Conservation (phyloP, 2,113 vertebrate genomes). For the Gnathonemus echidnorhynchus region DNA sequence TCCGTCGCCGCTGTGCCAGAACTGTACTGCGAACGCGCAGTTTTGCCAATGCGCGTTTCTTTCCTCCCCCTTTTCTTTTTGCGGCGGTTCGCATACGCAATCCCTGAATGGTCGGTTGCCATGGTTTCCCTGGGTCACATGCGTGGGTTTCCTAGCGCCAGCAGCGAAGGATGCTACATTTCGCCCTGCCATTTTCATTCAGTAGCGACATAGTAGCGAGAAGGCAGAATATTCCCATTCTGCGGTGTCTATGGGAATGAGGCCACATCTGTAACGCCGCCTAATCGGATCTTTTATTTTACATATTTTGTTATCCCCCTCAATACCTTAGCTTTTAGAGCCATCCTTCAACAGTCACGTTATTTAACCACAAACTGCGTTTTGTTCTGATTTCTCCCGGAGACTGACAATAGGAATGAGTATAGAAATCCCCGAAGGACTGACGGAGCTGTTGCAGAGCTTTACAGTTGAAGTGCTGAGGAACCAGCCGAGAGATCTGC, state of each 20-base stretch:
- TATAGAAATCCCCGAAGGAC: slow-evolving; percentile 94
- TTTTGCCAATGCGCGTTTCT: background rate
- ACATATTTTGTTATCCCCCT: background rate
- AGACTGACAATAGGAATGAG: slow-evolving; percentile 80
- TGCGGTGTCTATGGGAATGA: slow-evolving; percentile 23
- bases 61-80: background rate
- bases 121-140: slow-evolving; percentile 87
- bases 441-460: slow-evolving; percentile 97
- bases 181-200: slow-evolving; percentile 62
- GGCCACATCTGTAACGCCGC: slow-evolving; percentile 13
- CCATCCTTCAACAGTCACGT: background rate
- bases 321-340: background rate
- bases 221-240: slow-evolving; percentile 14
- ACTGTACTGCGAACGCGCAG: background rate
- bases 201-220: slow-evolving; percentile 30
- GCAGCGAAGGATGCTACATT: slow-evolving; percentile 62
- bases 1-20: background rate
- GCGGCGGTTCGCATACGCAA: slow-evolving; percentile 51
- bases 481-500: slow-evolving; percentile 84
- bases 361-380: slow-evolving; percentile 7
- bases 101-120: slow-evolving; percentile 76
- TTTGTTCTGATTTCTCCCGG: slow-evolving; percentile 52
- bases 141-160: slow-evolving; percentile 69
- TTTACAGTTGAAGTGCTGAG: slow-evolving; percentile 97
- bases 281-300: background rate